Conservation (phyloP, 2,888 invertebrate species). For the Poecilus cupreus region DNA sequence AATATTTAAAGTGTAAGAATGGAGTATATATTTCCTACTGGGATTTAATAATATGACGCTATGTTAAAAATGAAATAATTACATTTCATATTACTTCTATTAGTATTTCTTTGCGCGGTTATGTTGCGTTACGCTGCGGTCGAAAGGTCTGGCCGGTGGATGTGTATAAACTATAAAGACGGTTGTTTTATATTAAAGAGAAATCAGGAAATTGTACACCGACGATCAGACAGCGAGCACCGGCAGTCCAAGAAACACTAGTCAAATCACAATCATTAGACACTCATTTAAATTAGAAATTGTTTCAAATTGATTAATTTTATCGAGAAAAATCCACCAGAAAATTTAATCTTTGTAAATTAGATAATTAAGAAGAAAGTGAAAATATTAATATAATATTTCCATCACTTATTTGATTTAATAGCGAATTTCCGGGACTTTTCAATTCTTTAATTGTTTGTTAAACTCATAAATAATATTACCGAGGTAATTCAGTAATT, state of each 20-base stretch:
- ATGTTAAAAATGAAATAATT: not conserved
- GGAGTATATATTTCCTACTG: too few relatives aligned
- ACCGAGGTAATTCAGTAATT: too few relatives aligned
- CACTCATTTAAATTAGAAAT: constrained; percentile 13
- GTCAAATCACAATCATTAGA: constrained; percentile 8
- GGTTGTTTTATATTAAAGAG: constrained; percentile 6
- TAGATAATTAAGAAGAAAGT: constrained; percentile 15
- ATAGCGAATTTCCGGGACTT: too few relatives aligned
- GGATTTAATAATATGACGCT: too few relatives aligned
- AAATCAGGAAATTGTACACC: constrained; percentile 23
- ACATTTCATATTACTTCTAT: not conserved
- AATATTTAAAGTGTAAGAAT: too few relatives aligned
- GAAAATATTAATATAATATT: not conserved
- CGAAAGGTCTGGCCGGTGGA: not conserved
- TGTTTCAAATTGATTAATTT: not conserved
- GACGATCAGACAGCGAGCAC: not conserved
- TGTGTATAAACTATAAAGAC: not conserved
- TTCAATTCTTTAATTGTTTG: too few relatives aligned
- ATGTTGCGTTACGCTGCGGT: not conserved
- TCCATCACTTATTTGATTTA: not conserved
- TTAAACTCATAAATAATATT: too few relatives aligned
- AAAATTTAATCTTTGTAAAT: not conserved
- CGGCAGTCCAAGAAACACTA: not conserved
- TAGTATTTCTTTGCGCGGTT: not conserved
- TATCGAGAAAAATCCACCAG: not conserved